Base-by-base conservation (phyloP, 2,888 invertebrate genomes). In the Dexiosoma caninum region DNA sequence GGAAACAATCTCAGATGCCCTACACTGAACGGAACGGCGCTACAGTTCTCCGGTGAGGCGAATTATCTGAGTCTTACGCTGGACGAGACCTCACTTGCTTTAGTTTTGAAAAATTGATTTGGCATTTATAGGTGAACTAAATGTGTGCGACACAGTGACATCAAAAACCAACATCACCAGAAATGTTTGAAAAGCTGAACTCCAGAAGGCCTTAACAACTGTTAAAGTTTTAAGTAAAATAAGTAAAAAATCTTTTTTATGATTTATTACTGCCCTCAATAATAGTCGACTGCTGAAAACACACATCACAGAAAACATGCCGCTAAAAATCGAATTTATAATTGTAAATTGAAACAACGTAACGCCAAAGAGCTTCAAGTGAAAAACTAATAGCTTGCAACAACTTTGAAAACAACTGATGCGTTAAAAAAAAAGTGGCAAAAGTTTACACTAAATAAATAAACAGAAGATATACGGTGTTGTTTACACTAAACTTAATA, bases 351-450 rank as follows among this genome's bases (percentile, higher is more conserved):
- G 2, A 10, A 59, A 14, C 14, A 40, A 14, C 6, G 6, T n/a
- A 42, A n/a, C 46, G 2, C 46, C n/a, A 4, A 14, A 49, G 3
- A 46, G 19, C 32, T 64, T 64, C 9, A 49, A 44, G 21, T 49
- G 21, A 64, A 14, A 55, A 55, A 32, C 32, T 10, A n/a, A 37
- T 7, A 49, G 49, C 49, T 49, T 49, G 23, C 9, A 51, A 10
- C n/a, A 4, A 14, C 21, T 6, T 2, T 6, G 2, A 12, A 35
- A 46, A 35, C 44, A 19, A 35, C 23, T 14, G 3, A 86, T 85
- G 85, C 86, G 86, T 86, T 85, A 85, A 85, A 85, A 85, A n/a
- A n/a, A 86, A 86, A 86, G 86, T 86, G 86, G 87, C 87, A 86
- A 86, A n/a, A 85, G 84, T 69, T 85, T 84, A 86, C 86, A 85